Base-by-base conservation (phyloP, 1,140 invertebrate species). In the Dreissena rostriformis region DNA sequence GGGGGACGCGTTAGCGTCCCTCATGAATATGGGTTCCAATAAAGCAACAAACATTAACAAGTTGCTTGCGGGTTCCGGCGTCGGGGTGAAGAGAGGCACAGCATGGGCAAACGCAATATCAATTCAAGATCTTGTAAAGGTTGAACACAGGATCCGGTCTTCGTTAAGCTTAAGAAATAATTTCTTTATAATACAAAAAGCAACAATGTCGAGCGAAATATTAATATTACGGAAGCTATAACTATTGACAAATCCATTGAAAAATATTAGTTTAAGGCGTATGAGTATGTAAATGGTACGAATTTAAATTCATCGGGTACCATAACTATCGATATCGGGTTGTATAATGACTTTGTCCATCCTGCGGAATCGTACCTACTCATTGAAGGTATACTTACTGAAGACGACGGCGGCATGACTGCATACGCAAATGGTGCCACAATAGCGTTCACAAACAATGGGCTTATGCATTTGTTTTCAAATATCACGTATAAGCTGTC, bases 121-220 rank as follows among this genome's bases (percentile, higher is more conserved):
- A 17, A 68, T 68, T 22, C 67, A 68, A 68, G 67, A 68, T 68
- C 67, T 68, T 68, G 67, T 68, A 15, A 67, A 67, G 14, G 26
- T 67, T 67, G 26, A 67, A 68, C 24, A 19, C 67, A 39, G 17
- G 24, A 17, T 26, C 26, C 67, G 17, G 29, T 28, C 67, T 68
- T n/a, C 29, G 67, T 26, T 15, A 7, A 15, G 19, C 29, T 39
- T 68, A 68, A 68, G 26, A 68, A 68, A 68, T 5, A 39, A 68
- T 7, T 8, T 22, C 14, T 28, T 28, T 28, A 28, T 28, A 22
- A 68, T 68, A 22, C 2, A 22, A 26, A 28, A 5, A 68, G 26
- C 17, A 22, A 28, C 19, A 28, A 22, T 22, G 26, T 28, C 24
- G 6, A 39, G 39, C 39, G 67, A 68, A 17, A 68, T 68, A 22